Base-by-base conservation (phyloP, 92 coral and sea anemone genomes). In the Blastomussa wellsi region DNA sequence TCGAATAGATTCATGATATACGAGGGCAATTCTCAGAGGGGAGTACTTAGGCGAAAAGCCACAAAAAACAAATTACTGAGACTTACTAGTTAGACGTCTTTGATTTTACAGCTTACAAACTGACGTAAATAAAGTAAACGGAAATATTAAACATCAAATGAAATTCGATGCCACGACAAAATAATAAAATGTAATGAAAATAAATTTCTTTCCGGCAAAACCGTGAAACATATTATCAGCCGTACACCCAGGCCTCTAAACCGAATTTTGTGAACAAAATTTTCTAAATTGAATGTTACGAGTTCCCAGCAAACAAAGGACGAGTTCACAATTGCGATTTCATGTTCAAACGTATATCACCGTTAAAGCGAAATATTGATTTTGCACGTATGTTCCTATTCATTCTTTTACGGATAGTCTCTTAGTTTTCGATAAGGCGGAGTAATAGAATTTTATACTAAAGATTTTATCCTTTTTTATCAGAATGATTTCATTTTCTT, bases 401-500 rank as follows among this genome's bases (percentile, higher is more conserved):
- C 74, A 20, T 35, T 75, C 71, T 57, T 47, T 60, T 19, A 83
- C 65, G 12, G 47, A 74, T 39, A 74, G 74, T 37, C 80, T 74
- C 2, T 81, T 36, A 51, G 80, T 62, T 64, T 74, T 62, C 35
- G 80, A 72, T 83, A 74, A 75, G 74, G 87, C 73, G 87, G 87
- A 83, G 87, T 83, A 39, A 75, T 74, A 32, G 59, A 83, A 78
- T 77, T 70, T 78, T 57, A 70, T 84, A 71, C 82, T 77, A 78
- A 83, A 88, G 31, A 88, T 88, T 77, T 72, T 70, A 72, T 69
- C 77, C 64, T 70, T 82, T 59, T 93, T 88, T 80, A 83, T 78
- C 86, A 82, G 79, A 89, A 88, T 88, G 62, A 70, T 79, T 87
- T 83, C 87, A 72, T 86, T 89, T 89, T 91, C 81, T 87, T 77